Evolutionary conservation across 2,888 invertebrate species (phyloP), one percentile per base, ranked within the genome.

Genomic region (Macaria notata): DNA sequence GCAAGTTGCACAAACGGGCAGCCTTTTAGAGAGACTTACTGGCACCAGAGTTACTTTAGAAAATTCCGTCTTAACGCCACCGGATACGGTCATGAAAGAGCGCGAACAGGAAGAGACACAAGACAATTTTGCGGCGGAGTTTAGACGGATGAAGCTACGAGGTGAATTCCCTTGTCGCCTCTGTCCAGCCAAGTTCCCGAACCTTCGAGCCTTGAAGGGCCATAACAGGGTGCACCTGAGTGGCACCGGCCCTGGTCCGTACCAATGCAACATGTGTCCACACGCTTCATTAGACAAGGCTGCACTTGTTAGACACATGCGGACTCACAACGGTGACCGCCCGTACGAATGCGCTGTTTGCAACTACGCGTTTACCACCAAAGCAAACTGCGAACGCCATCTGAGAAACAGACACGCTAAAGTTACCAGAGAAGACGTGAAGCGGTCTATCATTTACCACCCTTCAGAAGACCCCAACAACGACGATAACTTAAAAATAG

Each of bases 381-480:
- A 98, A 88, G 98, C 98, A 1, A 98, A 99, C 79, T 99, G 99
- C 81, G 98, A 99, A 86, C 93, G 98, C 4, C 98, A 99, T 82
- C 93, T 98, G 70, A 93, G 98, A 65, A 98, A 98, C 81, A 94
- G 98, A 31, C 98, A 98, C 75, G 95, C 95, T 0, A 97, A 97
- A 83, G 93, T 94, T 1, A 95, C 96, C 1, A 93, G 97, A 54
- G 97, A 98, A 68, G 98, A 98, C 70, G 96, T 98, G 0, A 97
- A 98, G 78, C 94, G 95, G 65, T 94, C 96, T 4, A 96, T 98
- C 52, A 96, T 97, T 62, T 96, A 97, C 73, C 96, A 97, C 78
- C 96, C 96, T 0, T 96, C 95, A 1, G 96, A 96, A 86, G 96
- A 97, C 75, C 95, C 96, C 0, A 95, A 95, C 49, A 95, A 95